phyloP scores from a whole-genome alignment of 2,113 vertebrate genomes.

The Rhinopomastus cyanomelas region DNA sequence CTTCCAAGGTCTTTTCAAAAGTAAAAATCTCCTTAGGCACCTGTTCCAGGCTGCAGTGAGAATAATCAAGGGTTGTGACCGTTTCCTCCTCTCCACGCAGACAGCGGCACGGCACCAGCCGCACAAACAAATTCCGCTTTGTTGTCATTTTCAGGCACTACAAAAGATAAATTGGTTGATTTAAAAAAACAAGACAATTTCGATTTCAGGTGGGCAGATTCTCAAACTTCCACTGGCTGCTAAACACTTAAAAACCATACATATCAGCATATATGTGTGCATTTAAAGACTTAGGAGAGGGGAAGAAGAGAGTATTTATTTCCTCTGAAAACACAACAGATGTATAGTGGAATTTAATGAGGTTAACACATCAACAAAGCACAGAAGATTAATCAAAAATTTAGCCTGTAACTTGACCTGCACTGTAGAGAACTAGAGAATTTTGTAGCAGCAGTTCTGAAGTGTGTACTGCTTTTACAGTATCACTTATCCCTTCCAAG shows the following conservation, averaged over 20 bases:
- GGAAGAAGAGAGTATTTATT: not conserved
- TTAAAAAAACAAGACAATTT: not conserved
- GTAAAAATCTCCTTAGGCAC: conserved; percentile 98
- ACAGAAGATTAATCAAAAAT: not conserved
- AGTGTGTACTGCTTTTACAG: not conserved
- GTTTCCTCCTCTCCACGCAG: conserved; percentile 96
- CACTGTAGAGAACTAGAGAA: not conserved
- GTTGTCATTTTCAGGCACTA: conserved; percentile 94
- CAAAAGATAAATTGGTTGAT: not conserved
- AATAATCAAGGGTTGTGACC: conserved; percentile 95
- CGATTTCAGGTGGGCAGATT: not conserved
- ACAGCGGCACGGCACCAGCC: conserved; percentile 96
- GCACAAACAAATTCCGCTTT: conserved; percentile 94
- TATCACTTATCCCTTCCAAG: not conserved
- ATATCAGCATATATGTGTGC: too few species aligned
- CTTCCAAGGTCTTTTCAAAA: conserved; percentile 98
- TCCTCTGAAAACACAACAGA: not conserved
- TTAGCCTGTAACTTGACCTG: not conserved
- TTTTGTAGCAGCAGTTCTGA: not conserved
- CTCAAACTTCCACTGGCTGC: not conserved
- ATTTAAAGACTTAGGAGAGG: not conserved
- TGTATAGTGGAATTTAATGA: not conserved
- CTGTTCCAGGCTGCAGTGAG: conserved; percentile 98
- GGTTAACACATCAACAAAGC: not conserved
- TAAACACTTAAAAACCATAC: not conserved